These are phyloP conservation scores for Schlechtendalia chinensis DNA, from an alignment of 1,140 invertebrate genomes.

Conservation along the genomic window DNA sequence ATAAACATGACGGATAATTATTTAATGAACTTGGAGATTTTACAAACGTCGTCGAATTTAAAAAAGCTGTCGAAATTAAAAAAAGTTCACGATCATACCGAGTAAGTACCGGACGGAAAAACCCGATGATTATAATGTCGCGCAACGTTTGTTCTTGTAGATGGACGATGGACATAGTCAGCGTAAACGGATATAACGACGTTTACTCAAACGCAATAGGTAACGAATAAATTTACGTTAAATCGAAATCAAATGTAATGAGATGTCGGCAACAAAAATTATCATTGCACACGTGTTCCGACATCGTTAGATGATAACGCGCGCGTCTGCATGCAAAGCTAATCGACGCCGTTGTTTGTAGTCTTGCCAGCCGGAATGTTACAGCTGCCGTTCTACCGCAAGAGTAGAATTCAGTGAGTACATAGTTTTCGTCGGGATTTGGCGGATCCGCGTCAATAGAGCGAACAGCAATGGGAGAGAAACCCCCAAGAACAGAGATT, in stretches of 20 bases:
- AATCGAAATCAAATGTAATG: no score
- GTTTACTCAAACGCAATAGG: constrained; percentile 78
- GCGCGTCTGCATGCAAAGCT: no score
- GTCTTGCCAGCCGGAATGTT: constrained; percentile 73
- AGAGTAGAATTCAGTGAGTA: constrained; percentile 64
- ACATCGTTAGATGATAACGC: no score
- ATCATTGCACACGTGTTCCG: no score
- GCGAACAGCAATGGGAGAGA: no score
- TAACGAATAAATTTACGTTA: constrained; percentile 58
- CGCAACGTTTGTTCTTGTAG: constrained; percentile 56
- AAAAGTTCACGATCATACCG: constrained; percentile 59
- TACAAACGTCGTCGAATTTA: constrained; percentile 12
- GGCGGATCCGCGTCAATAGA: no score
- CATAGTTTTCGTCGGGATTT: no score
- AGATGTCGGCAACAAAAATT: no score
- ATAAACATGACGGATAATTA: constrained; percentile 34
- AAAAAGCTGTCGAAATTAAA: constrained; percentile 41
- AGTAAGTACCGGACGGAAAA: constrained; percentile 55
- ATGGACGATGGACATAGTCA: constrained; percentile 67
- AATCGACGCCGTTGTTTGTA: constrained; percentile 55
- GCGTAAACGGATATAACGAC: constrained; percentile 78
- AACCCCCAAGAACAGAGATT: no score
- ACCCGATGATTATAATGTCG: no score
- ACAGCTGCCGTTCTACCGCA: constrained; percentile 71
- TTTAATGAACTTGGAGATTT: constrained; percentile 36